Percentiles rank a stretch among this genome's conserved stretches.
Conservation (phyloP, 2,797 vertebrate genomes). For the Platyrinchus mystaceus region DNA sequence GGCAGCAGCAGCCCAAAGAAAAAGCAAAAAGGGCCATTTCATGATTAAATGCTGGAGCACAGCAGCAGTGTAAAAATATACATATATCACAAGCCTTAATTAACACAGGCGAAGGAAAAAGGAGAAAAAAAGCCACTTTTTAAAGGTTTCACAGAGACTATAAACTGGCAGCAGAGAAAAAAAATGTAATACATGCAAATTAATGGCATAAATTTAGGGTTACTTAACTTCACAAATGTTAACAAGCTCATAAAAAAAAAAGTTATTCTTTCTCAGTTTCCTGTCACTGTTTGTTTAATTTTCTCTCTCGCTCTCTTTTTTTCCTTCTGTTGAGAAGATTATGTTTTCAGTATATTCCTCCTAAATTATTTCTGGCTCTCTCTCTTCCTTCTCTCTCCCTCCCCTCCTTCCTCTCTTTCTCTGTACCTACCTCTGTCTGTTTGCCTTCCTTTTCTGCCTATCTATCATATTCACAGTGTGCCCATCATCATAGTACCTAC, state of each 20-base stretch:
- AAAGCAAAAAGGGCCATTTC: slow-evolving; percentile 28
- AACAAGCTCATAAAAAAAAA: slow-evolving; percentile 75
- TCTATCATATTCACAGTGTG: slow-evolving; percentile 21
- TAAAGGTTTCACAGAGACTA: slow-evolving; percentile 65
- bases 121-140: slow-evolving; percentile 54
- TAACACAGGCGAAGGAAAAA: slow-evolving; percentile 65
- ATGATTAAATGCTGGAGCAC: slow-evolving; percentile 51
- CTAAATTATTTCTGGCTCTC: slow-evolving; percentile 57
- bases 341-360: slow-evolving; percentile 50
- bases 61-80: slow-evolving; percentile 53
- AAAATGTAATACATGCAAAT: slow-evolving; percentile 69
- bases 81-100: slow-evolving; percentile 68
- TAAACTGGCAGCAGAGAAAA: slow-evolving; percentile 47
- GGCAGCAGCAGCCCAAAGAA: not conserved
- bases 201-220: slow-evolving; percentile 73
- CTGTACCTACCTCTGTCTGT: not conserved
- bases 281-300: slow-evolving; percentile 62
- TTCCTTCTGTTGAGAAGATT: slow-evolving; percentile 42
- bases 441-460: slow-evolving; percentile 33
- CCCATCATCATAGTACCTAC: not conserved
- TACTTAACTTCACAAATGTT: slow-evolving; percentile 76
- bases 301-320: not conserved
- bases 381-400: not conserved
- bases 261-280: slow-evolving; percentile 66
- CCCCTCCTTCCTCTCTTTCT: not conserved